phyloP scores from a whole-genome alignment of 1,140 invertebrate genomes.

The Reticulitermes speratus region DNA sequence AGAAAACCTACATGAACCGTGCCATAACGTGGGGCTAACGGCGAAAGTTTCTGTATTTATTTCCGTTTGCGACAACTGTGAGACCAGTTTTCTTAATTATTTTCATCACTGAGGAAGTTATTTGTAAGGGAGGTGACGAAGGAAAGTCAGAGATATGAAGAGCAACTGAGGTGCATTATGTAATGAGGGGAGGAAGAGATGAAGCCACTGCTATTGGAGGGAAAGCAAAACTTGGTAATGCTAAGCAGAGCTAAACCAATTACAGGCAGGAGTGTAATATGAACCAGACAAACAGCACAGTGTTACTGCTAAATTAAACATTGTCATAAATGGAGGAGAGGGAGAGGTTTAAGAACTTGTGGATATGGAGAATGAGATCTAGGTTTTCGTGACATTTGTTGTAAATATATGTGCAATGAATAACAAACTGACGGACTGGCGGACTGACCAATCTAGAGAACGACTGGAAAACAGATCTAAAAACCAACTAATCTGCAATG shows the following conservation, averaged over 20 bases:
- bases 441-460: too few relatives aligned
- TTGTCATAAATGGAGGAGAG: too few relatives aligned
- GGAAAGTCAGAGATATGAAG: not conserved
- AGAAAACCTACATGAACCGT: too few relatives aligned
- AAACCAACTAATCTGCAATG: too few relatives aligned
- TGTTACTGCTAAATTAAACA: too few relatives aligned
- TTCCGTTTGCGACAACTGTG: slow-evolving; percentile 4
- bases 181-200: not conserved
- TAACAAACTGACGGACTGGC: too few relatives aligned
- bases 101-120: not conserved
- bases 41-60: not conserved
- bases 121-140: not conserved
- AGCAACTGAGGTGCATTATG: not conserved
- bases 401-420: too few relatives aligned
- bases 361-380: too few relatives aligned
- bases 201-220: not conserved
- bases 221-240: not conserved
- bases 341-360: too few relatives aligned
- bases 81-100: not conserved
- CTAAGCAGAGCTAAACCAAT: not conserved
- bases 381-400: too few relatives aligned
- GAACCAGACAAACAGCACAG: not conserved
- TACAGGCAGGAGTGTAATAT: not conserved
- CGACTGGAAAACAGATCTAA: too few relatives aligned
- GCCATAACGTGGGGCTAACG: not conserved